A percentile compares a stretch with the other conserved stretches of the same genome.
These are phyloP conservation scores for Drosophila sucinea DNA, from an alignment of 1,140 invertebrate species.

Conservation along the genomic window DNA sequence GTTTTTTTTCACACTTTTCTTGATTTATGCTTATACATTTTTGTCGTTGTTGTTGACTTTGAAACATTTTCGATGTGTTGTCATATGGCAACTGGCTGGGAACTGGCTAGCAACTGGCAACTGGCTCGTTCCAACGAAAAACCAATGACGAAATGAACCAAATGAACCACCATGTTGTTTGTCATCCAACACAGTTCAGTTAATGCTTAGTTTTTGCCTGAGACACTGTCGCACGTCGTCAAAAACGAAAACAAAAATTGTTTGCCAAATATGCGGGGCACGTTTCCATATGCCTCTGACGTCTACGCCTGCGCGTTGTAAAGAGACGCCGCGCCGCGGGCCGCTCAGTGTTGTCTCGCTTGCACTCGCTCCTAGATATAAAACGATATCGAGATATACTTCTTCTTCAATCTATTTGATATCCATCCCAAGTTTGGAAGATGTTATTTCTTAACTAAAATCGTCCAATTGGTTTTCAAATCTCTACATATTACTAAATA, in stretches of 20 bases:
- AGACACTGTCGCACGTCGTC: slow-evolving; percentile 59
- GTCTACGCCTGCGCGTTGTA: slow-evolving; percentile 69
- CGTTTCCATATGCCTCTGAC: slow-evolving; percentile 61
- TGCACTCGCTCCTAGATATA: slow-evolving; percentile 2
- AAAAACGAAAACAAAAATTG: slow-evolving; percentile 25
- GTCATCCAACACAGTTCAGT: slow-evolving; percentile 39
- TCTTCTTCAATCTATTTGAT: not conserved
- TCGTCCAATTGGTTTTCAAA: too few relatives aligned
- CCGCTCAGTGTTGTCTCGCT: slow-evolving; percentile 3
- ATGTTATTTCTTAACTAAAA: too few relatives aligned
- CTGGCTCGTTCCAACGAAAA: slow-evolving; percentile 47
- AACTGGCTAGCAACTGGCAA: not conserved
- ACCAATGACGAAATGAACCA: slow-evolving; percentile 42
- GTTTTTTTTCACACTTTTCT: slow-evolving; percentile 14
- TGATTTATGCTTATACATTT: slow-evolving; percentile 29
- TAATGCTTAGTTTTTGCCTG: not conserved
- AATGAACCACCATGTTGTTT: slow-evolving; percentile 25
- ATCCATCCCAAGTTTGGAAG: too few relatives aligned
- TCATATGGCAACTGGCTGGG: slow-evolving; percentile 6
- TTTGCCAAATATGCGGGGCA: slow-evolving; percentile 59
- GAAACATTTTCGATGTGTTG: slow-evolving; percentile 32
- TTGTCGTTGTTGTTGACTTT: slow-evolving; percentile 31
- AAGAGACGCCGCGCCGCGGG: slow-evolving; percentile 29
- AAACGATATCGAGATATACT: not conserved
- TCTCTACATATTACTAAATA: too few relatives aligned